Conservation (phyloP, 2,888 invertebrate species). For the Plagiodera versicolora region DNA sequence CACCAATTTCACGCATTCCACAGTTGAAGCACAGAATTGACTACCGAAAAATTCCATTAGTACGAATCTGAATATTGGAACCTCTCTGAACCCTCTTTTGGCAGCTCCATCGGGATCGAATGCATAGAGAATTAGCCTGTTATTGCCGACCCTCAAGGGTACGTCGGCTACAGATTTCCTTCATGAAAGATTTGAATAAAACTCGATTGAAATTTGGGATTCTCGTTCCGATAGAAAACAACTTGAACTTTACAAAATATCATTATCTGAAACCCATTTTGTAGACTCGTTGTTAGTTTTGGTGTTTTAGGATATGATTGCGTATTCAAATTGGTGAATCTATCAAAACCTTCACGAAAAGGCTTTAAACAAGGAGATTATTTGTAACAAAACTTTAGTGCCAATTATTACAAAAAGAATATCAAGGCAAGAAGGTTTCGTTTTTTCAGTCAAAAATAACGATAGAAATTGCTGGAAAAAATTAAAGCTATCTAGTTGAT, state of each 20-base stretch:
- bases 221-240: neutral
- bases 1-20: slow-evolving; percentile 1
- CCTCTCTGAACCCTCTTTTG: slow-evolving; percentile 19
- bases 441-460: too few relatives aligned
- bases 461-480: too few relatives aligned
- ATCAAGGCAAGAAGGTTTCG: too few relatives aligned
- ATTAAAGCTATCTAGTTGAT: too few relatives aligned
- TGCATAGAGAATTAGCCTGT: slow-evolving; percentile 24
- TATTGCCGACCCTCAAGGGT: slow-evolving; percentile 12
- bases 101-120: slow-evolving; percentile 25
- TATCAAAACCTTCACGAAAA: too few relatives aligned
- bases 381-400: too few relatives aligned
- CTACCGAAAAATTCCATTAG: slow-evolving; percentile 25
- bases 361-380: too few relatives aligned
- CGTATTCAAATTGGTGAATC: too few relatives aligned
- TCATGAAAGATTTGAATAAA: neutral
- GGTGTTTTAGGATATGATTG: too few relatives aligned
- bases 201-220: slow-evolving; percentile 6
- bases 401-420: too few relatives aligned
- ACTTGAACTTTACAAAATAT: neutral
- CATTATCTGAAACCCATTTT: neutral
- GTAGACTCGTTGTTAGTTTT: too few relatives aligned
- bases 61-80: slow-evolving; percentile 19
- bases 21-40: neutral
- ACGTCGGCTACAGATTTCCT: neutral